phyloP scores from a whole-genome alignment of 2,888 invertebrate species.

The Cyrtodaria siliqua region DNA sequence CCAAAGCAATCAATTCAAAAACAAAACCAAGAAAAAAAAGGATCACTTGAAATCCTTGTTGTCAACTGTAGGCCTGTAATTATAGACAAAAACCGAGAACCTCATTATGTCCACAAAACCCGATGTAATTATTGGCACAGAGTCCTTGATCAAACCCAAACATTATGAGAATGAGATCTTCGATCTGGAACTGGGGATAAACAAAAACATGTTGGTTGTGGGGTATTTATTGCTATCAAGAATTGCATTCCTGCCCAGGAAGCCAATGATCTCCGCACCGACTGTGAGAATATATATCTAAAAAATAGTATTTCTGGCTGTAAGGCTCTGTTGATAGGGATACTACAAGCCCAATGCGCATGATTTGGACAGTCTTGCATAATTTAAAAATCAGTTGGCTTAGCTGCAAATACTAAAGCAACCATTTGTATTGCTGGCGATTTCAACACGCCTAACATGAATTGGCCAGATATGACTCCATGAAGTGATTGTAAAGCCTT shows the following conservation, averaged over 20 bases:
- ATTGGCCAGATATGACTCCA: no score
- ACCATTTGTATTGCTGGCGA: no score
- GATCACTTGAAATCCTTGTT: constrained; percentile 16
- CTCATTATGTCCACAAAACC: constrained; percentile 15
- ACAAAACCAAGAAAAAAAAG: no score
- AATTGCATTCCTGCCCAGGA: constrained; percentile 8
- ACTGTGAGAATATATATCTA: constrained; percentile 8
- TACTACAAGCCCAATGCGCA: no score
- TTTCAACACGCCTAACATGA: no score
- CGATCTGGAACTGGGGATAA: constrained; percentile 26
- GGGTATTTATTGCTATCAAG: constrained; percentile 6
- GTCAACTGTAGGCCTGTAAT: constrained; percentile 14
- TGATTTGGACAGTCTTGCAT: no score
- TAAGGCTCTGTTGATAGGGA: no score
- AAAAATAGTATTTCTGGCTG: no score
- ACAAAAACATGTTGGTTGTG: constrained; percentile 12
- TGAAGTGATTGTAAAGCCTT: no score
- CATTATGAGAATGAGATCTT: constrained; percentile 26
- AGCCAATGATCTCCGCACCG: constrained; percentile 1
- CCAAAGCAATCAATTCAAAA: no score
- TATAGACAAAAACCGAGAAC: constrained; percentile 23
- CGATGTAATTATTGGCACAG: constrained; percentile 24
- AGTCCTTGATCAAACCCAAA: constrained; percentile 34
- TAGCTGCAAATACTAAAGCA: no score
- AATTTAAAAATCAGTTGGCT: no score